phyloP scores from a whole-genome alignment of 2,113 vertebrate genomes.

The Progne subis region DNA sequence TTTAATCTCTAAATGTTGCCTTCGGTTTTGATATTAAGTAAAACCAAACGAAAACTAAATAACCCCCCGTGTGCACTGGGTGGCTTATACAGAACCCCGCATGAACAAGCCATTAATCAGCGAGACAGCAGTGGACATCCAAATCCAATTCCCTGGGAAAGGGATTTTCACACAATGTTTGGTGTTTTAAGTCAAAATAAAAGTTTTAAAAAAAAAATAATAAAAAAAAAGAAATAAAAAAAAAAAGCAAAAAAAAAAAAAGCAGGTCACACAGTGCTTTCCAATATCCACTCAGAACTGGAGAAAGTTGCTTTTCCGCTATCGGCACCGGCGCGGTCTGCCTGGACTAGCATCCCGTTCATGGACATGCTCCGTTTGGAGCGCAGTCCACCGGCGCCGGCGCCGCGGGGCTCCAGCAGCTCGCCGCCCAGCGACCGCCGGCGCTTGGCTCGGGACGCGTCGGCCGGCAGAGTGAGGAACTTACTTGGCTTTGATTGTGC shows the following conservation, averaged over 20 bases:
- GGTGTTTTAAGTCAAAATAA: slow-evolving; percentile 41
- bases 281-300: slow-evolving; percentile 91
- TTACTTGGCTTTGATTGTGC: slow-evolving; percentile 84
- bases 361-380: slow-evolving; percentile 90
- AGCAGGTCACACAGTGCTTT: slow-evolving; percentile 88
- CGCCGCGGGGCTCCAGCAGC: slow-evolving; percentile 75
- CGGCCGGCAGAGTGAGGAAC: slow-evolving; percentile 91
- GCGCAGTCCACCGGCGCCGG: slow-evolving; percentile 77
- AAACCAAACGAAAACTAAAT: slow-evolving; percentile 32
- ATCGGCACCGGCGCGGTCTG: slow-evolving; percentile 67
- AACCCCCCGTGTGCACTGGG: slow-evolving; percentile 47
- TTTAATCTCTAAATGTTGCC: slow-evolving; percentile 39
- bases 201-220: background rate
- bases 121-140: slow-evolving; percentile 71
- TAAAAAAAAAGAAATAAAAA: background rate
- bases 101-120: slow-evolving; percentile 69
- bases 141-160: slow-evolving; percentile 64
- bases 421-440: slow-evolving; percentile 87
- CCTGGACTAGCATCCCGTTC: slow-evolving; percentile 84
- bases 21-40: slow-evolving; percentile 43
- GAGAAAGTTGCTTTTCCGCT: slow-evolving; percentile 80
- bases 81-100: slow-evolving; percentile 38
- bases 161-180: slow-evolving; percentile 59
- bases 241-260: slow-evolving; percentile 18
- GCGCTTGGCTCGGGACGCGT: slow-evolving; percentile 80